These are phyloP conservation scores for Dynastes maya DNA, from an alignment of 2,888 invertebrate species.

Conservation along the genomic window DNA sequence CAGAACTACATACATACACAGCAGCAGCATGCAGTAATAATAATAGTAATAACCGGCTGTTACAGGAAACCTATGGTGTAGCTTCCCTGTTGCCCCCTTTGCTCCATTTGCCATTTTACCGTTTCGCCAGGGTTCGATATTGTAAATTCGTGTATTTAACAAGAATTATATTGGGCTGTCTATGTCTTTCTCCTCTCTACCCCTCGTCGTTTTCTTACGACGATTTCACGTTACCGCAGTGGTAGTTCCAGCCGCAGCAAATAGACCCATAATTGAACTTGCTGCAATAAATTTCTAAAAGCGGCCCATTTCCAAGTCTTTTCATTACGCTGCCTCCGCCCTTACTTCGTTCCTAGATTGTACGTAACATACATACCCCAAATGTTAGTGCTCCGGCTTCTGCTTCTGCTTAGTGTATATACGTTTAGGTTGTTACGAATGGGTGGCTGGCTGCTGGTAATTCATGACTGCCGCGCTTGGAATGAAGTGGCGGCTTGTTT, in stretches of 20 bases:
- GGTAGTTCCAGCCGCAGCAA: conserved; percentile 14
- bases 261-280: conserved; percentile 45
- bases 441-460: conserved; percentile 5
- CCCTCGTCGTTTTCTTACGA: not conserved
- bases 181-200: not conserved
- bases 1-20: not conserved
- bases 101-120: too few relatives aligned
- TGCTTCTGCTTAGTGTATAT: not conserved
- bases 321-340: conserved; percentile 24
- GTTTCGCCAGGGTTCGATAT: not conserved
- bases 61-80: not conserved
- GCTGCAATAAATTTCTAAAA: conserved; percentile 33
- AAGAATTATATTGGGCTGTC: not conserved
- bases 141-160: conserved; percentile 6
- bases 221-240: conserved; percentile 2
- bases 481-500: conserved; percentile 34
- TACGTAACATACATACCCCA: too few relatives aligned
- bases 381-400: not conserved
- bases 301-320: conserved; percentile 40
- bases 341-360: not conserved
- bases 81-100: not conserved
- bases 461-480: conserved; percentile 27
- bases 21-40: not conserved
- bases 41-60: conserved; percentile 25
- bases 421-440: not conserved